Percentiles rank a stretch among this genome's conserved stretches.
These are phyloP conservation scores for Rhinolophus sinicus DNA, from an alignment of 2,113 vertebrate species.

Conservation along the genomic window DNA sequence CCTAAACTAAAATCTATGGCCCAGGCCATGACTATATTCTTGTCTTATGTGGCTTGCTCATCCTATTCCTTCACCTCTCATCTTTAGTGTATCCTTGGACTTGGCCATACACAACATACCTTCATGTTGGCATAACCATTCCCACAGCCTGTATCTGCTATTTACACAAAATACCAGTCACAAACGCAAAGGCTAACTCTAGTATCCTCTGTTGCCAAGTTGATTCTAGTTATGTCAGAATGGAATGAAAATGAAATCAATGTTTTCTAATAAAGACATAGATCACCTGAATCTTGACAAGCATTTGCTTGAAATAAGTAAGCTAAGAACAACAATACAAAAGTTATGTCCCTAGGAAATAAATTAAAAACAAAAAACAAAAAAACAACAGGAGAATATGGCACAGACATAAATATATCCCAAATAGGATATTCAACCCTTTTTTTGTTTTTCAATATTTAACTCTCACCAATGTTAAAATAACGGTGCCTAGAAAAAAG, in stretches of 20 bases:
- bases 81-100: background rate
- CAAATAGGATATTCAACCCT: background rate
- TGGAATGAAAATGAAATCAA: background rate
- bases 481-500: background rate
- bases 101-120: background rate
- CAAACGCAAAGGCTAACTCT: background rate
- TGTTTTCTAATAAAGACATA: background rate
- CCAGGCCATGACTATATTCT: background rate
- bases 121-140: background rate
- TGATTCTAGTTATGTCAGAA: background rate
- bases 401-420: background rate
- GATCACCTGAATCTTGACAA: background rate
- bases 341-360: background rate
- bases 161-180: background rate
- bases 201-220: background rate
- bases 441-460: background rate
- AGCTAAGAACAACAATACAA: background rate
- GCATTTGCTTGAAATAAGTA: background rate
- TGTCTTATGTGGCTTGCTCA: background rate
- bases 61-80: background rate
- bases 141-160: background rate
- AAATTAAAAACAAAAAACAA: too few species aligned
- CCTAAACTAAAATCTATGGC: background rate
- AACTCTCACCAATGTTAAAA: background rate
- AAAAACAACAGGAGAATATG: background rate